Evolutionary conservation across 1,140 invertebrate species (phyloP), one percentile per base, ranked within the genome.

Genomic region (Drosophila dunni): DNA sequence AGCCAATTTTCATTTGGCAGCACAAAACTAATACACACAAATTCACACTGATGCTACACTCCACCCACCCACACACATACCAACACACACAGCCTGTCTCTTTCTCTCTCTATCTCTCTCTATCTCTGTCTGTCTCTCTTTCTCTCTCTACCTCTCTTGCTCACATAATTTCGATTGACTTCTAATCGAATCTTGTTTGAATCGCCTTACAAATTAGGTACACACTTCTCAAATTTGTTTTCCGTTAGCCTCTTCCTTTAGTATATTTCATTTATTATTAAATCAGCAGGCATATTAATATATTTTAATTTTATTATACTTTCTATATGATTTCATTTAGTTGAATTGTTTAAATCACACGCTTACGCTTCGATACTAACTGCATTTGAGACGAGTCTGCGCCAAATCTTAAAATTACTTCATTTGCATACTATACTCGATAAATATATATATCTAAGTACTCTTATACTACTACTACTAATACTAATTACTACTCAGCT

Each of bases 331-430:
- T 34, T 76, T 69, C 7, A n/a, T 65, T 67, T 34, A 20, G 58
- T 68, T 68, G 2, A 48, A 46, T 69, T 53, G 53, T 70, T n/a
- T 33, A 44, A 61, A 80, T 88, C 83, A 89, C 83, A 88, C 84
- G 84, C 83, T 88, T 88, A 71, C 73, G 83, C 83, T 88, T 88
- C 62, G 64, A 69, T 80, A 82, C 72, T 89, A 88, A 89, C 77
- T 89, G 84, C 84, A 83, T 89, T 69, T 83, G 73, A 79, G 65
- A 78, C 76, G 78, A 64, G 61, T 79, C 81, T 77, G 72, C 75
- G 69, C 76, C 44, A 62, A 70, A 65, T 69, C 51, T 61, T 50
- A 64, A 48, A 51, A 60, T 69, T 44, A 78, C 36, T 63, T 70
- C 36, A 75, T 73, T 79, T 83, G 67, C 80, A 82, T 81, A 65